Evolutionary conservation across 2,113 vertebrate species (phyloP), one percentile per base, ranked within the genome.

Genomic region (Pygoscelis antarcticus): DNA sequence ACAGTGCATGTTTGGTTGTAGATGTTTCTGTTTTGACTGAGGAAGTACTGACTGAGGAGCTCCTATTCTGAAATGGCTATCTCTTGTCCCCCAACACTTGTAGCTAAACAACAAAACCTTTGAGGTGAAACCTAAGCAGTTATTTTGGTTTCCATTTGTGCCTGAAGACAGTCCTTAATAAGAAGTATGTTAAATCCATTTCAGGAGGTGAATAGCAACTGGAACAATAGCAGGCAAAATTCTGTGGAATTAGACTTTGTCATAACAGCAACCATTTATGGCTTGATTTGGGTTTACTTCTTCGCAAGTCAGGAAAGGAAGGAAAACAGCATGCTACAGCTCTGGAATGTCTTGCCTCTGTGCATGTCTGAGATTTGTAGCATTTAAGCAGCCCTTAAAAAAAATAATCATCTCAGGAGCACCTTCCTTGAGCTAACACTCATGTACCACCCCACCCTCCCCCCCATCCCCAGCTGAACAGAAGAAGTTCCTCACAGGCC

Each of bases 401-500:
- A 55, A 55, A 58, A 10, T 6, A 38, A 38, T 38, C 7, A 34
- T 23, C 29, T 81, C 30, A 69, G n/a, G 17, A 93, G 44, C 47
- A 62, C 21, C 42, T 69, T 80, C 40, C 52, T 22, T 9, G 27
- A 71, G n/a, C 46, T 77, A 19, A 40, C 11, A 6, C 11, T 30
- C 34, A 3, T 0, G 9, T 7, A 13, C 12, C 16, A 6, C 23
- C 38, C 4, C 9, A 3, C 14, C 14, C 19, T 3, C 30, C 54
- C 17, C 4, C 30, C 54, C 17, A 46, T 18, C 6, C 1, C 16
- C 30, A 5, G 36, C 47, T 10, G 54, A 42, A 11, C 54, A 36
- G 38, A 11, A 21, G 40, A 12, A 29, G 36, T 7, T 65, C 40
- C 68, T 65, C 57, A 3, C 16, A 3, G 47, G 61, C 66, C 36